Evolutionary conservation across 2,888 invertebrate species (phyloP), one percentile per base, ranked within the genome.

Genomic region (Pseudococcus viburni): DNA sequence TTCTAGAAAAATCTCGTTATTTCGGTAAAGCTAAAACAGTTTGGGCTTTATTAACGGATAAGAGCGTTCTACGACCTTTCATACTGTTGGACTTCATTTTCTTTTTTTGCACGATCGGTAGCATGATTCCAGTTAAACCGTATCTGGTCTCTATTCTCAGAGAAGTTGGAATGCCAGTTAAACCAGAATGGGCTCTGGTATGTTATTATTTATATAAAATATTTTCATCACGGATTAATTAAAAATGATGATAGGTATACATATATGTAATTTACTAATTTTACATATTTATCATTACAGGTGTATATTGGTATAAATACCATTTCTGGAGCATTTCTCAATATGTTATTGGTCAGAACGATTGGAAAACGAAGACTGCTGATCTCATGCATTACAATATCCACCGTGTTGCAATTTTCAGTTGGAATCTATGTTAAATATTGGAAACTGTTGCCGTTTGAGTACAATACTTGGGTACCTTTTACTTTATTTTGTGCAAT

Each of bases 71-170:
- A 39, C 39, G 80, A 17, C 80, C 80, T n/a, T 80, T 80, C 15
- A 80, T 80, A 5, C 17, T 85, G 15, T 33, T 85, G 11, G 59
- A 55, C 33, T 51, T 55, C n/a, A 39, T 85, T 5, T 85, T 85
- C 17, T 51, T 85, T 33, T 39, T 85, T 9, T 85, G 85, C n/a
- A 85, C 55, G 1, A 39, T 85, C 39, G 7, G 85, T 17, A 59
- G 55, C 39, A 85, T 85, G 85, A 51, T 85, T 15, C 80, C 80
- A 17, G 80, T 42, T 7, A 80, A 80, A 80, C 80, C 80, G n/a
- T 80, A 80, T 9, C 17, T 80, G 42, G 80, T 80, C 2, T 17
- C 42, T 42, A 8, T 80, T 8, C 9, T 80, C 7, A 48, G 22
- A n/a, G 2, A 85, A 26, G 59, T 39, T 85, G 85, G 85, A 5